Conservation (phyloP, 2,797 vertebrate genomes). For the Parotocinclus haroldoi region DNA sequence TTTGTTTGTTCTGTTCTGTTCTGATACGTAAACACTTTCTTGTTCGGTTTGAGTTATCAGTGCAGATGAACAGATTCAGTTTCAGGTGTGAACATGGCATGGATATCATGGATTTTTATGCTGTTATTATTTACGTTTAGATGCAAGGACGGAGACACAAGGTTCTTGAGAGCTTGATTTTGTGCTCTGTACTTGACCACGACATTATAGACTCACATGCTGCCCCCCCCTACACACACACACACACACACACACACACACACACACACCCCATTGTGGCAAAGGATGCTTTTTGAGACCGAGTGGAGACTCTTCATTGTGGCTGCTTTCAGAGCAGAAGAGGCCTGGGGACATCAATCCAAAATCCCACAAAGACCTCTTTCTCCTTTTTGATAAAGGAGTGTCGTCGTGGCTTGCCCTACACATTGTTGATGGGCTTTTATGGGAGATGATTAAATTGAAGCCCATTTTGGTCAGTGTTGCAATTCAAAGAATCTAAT, state of each 20-base stretch:
- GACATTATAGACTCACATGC: constrained; percentile 66
- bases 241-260: too few species aligned
- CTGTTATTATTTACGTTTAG: too few species aligned
- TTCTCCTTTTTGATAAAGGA: constrained; percentile 15
- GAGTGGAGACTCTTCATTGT: constrained; percentile 27
- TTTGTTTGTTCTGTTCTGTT: too few species aligned
- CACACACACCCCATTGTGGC: constrained; percentile 63
- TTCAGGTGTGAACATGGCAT: too few species aligned
- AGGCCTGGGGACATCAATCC: constrained; percentile 31
- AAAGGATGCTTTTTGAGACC: constrained; percentile 40
- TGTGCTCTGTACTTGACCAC: constrained; percentile 65
- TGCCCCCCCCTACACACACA: too few species aligned
- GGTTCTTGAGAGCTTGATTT: constrained; percentile 67
- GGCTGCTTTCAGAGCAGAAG: constrained; percentile 32
- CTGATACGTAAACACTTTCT: too few species aligned
- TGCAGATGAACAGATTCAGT: too few species aligned
- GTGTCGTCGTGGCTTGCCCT: not conserved
- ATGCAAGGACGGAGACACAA: too few species aligned
- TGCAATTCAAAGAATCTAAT: too few species aligned
- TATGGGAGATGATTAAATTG: constrained; percentile 2
- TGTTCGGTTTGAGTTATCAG: too few species aligned
- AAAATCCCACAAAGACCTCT: constrained; percentile 40
- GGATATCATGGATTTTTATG: too few species aligned
- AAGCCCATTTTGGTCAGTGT: not conserved
- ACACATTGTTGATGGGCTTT: constrained; percentile 3